Conservation (phyloP, 2,888 invertebrate species). For the Achlya flavicornis region DNA sequence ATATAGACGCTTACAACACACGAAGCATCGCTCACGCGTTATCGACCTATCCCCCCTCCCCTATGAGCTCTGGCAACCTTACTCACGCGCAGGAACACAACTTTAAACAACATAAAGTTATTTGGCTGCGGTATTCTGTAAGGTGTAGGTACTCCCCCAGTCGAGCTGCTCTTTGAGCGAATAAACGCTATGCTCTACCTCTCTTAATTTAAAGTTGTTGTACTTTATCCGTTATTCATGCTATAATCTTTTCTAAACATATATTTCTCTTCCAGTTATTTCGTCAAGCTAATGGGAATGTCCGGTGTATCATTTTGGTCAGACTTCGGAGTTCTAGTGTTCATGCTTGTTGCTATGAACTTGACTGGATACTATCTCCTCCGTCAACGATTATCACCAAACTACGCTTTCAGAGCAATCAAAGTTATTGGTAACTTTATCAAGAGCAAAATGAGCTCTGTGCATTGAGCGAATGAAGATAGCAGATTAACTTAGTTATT, state of each 20-base stretch:
- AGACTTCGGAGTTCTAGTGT: slow-evolving; percentile 85
- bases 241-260: not conserved
- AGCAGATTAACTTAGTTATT: not conserved
- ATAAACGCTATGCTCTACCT: too few species aligned
- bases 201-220: not conserved
- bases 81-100: too few species aligned
- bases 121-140: too few species aligned
- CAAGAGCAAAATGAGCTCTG: slow-evolving; percentile 84
- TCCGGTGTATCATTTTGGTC: slow-evolving; percentile 87
- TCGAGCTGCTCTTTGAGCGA: too few species aligned
- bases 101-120: too few species aligned
- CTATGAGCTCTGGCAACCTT: too few species aligned
- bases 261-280: slow-evolving; percentile 73
- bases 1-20: too few species aligned
- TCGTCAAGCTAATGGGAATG: slow-evolving; percentile 90
- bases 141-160: too few species aligned
- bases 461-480: slow-evolving; percentile 19
- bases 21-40: too few species aligned
- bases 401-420: slow-evolving; percentile 88
- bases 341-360: slow-evolving; percentile 86
- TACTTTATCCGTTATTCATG: not conserved
- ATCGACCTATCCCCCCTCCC: too few species aligned
- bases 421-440: slow-evolving; percentile 88
- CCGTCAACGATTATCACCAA: slow-evolving; percentile 87
- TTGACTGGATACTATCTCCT: slow-evolving; percentile 88